A percentile compares a stretch with the other conserved stretches of the same genome.
Evolutionary conservation across 2,888 invertebrate genomes (phyloP).

Genomic region (Hyles lineata): DNA sequence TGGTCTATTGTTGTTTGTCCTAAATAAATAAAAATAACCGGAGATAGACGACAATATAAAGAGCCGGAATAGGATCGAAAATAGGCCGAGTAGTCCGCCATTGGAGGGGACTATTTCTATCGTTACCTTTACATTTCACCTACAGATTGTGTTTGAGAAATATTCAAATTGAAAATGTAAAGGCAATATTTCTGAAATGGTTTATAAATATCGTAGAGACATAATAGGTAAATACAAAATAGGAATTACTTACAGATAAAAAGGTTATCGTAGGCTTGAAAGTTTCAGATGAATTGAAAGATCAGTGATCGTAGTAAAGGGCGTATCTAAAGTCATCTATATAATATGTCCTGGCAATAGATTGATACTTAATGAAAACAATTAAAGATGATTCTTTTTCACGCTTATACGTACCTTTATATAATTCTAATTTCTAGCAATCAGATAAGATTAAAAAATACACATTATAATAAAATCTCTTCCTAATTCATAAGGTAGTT

Average conservation of each 20-base stretch:
- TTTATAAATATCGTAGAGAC: no score
- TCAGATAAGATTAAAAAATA: background rate
- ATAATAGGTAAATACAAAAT: no score
- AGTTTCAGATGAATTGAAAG: no score
- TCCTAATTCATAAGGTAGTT: background rate
- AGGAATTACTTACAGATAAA: no score
- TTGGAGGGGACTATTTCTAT: background rate
- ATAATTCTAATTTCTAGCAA: no score
- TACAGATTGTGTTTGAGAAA: background rate
- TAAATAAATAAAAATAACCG: conserved; percentile 6
- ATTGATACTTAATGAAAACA: background rate
- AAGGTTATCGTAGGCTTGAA: no score
- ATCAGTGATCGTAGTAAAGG: no score
- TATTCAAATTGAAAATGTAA: no score
- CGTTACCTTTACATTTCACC: background rate
- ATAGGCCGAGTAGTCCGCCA: background rate
- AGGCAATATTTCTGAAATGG: no score
- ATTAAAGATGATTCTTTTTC: no score
- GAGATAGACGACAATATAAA: background rate
- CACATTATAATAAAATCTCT: background rate
- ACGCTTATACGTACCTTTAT: no score
- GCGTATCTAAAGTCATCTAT: no score
- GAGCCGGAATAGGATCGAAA: background rate
- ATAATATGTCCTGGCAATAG: background rate
- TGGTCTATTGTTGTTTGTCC: conserved; percentile 6